Conservation (phyloP, 2,888 invertebrate species). For the Andrena camellia region DNA sequence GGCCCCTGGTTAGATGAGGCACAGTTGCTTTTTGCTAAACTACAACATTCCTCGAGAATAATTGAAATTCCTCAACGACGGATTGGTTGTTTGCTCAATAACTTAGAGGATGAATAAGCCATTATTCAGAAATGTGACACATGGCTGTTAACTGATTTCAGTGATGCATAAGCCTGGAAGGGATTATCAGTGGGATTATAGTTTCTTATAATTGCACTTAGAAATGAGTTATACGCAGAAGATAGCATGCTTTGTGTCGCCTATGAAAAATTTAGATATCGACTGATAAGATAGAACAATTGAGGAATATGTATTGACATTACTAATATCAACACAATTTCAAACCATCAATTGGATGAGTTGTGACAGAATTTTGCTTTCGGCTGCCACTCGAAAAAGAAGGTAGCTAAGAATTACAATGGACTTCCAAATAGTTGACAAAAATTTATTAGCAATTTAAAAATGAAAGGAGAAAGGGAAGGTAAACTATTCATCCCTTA, state of each 20-base stretch:
- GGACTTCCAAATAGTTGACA: not conserved
- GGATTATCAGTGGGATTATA: too few species aligned
- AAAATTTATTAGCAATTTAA: not conserved
- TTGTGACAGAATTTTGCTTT: too few species aligned
- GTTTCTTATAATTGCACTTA: not conserved
- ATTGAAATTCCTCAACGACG: too few species aligned
- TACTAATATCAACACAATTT: not conserved
- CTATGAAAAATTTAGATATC: not conserved
- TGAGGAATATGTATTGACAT: not conserved
- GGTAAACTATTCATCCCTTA: not conserved
- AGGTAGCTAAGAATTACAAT: not conserved
- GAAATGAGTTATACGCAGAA: not conserved
- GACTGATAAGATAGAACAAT: constrained; percentile 16
- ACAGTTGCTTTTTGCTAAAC: too few species aligned
- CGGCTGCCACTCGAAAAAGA: too few species aligned
- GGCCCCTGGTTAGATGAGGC: not conserved
- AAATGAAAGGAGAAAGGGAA: not conserved
- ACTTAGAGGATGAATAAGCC: too few species aligned
- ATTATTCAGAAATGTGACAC: too few species aligned
- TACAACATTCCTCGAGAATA: too few species aligned
- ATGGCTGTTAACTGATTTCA: not conserved
- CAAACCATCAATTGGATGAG: too few species aligned
- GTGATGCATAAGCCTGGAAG: not conserved
- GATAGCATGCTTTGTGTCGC: not conserved
- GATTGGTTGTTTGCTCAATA: too few species aligned